These are phyloP conservation scores for Corythornis cristatus DNA, from an alignment of 2,113 vertebrate genomes.

Conservation along the genomic window DNA sequence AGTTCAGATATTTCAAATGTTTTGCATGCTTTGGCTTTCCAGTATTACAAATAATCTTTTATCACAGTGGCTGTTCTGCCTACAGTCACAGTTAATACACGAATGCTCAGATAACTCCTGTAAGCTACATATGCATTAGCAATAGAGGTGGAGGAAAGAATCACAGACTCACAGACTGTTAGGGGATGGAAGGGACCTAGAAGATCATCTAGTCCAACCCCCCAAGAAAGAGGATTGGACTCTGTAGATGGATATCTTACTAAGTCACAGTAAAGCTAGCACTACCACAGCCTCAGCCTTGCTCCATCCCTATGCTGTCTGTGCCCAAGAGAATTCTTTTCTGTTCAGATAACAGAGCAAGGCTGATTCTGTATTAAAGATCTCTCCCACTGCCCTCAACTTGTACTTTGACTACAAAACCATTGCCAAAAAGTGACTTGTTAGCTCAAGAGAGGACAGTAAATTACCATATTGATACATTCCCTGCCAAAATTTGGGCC, in stretches of 20 bases:
- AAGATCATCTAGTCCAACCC: too few relatives aligned
- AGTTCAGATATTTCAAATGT: not conserved
- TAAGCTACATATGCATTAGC: not conserved
- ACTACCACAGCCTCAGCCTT: conserved; percentile 2
- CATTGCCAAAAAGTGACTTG: not conserved
- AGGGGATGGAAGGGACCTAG: too few relatives aligned
- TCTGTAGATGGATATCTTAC: not conserved
- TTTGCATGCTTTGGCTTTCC: not conserved
- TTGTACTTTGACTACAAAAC: not conserved
- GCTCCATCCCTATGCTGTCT: not conserved
- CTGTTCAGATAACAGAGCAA: conserved; percentile 10
- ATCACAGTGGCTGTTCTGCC: not conserved
- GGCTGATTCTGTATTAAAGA: not conserved
- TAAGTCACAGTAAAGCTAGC: not conserved
- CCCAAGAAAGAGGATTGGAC: not conserved
- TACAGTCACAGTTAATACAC: not conserved
- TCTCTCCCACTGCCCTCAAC: not conserved
- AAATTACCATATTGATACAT: not conserved
- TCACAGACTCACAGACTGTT: too few relatives aligned
- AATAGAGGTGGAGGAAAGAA: not conserved
- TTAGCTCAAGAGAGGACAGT: not conserved
- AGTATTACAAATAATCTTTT: not conserved
- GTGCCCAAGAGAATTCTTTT: conserved; percentile 7
- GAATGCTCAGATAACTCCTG: not conserved
- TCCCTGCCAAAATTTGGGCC: not conserved